Evolutionary conservation across 2,113 vertebrate species (phyloP).

Genomic region (Chunga burmeisteri): DNA sequence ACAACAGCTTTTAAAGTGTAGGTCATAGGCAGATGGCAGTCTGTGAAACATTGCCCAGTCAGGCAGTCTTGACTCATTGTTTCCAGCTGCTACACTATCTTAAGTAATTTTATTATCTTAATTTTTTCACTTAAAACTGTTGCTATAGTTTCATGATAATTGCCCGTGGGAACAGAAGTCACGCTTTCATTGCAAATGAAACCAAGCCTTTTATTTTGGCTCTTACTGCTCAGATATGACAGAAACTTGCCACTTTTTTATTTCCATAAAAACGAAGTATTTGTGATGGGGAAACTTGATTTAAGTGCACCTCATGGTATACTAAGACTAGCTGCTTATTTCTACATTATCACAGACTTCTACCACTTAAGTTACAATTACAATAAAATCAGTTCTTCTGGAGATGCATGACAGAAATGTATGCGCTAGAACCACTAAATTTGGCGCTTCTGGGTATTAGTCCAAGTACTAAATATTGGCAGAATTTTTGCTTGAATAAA

Average conservation of each 20-base stretch:
- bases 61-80: neutral
- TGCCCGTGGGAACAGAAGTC: neutral
- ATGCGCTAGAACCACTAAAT: neutral
- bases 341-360: neutral
- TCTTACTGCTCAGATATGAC: neutral
- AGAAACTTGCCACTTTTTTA: neutral
- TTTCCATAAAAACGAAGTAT: neutral
- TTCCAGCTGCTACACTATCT: slow-evolving; percentile 5
- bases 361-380: neutral
- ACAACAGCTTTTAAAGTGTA: neutral
- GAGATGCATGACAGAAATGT: neutral
- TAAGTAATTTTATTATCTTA: neutral
- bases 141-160: neutral
- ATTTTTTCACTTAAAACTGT: slow-evolving; percentile 16
- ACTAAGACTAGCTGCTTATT: neutral
- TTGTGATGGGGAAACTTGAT: neutral
- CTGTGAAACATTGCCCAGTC: neutral
- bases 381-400: neutral
- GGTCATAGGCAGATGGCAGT: neutral
- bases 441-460: neutral
- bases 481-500: neutral
- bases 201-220: neutral
- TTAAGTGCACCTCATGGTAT: neutral
- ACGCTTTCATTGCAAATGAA: neutral
- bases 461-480: neutral